A percentile compares a stretch with the other conserved stretches of the same genome.
These are phyloP conservation scores for Tragelaphus scriptus DNA, from an alignment of 2,113 vertebrate genomes.

Conservation along the genomic window DNA sequence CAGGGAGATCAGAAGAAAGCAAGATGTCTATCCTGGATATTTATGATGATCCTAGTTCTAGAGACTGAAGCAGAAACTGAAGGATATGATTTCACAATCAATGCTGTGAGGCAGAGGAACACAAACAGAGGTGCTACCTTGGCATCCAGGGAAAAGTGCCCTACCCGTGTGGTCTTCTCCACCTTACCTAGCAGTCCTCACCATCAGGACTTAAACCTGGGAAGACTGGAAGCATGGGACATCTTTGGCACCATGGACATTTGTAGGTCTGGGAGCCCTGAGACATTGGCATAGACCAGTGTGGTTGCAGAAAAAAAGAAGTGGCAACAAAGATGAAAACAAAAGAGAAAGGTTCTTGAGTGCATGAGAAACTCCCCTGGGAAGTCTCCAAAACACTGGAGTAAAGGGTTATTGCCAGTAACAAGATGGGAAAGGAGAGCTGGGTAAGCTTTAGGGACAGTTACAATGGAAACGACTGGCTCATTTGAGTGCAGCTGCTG, in stretches of 20 bases:
- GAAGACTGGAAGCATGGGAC: not conserved
- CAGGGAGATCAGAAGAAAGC: not conserved
- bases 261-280: not conserved
- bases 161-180: not conserved
- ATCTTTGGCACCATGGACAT: not conserved
- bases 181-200: not conserved
- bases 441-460: not conserved
- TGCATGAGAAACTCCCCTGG: not conserved
- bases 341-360: not conserved
- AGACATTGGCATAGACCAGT: not conserved
- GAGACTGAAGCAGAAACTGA: not conserved
- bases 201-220: not conserved
- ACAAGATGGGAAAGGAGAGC: not conserved
- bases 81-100: not conserved
- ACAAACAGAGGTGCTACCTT: not conserved
- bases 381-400: not conserved
- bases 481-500: not conserved
- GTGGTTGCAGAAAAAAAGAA: not conserved
- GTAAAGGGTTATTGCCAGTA: not conserved
- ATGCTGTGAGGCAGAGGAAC: not conserved
- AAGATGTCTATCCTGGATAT: not conserved
- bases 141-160: not conserved
- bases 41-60: not conserved
- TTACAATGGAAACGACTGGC: not conserved
- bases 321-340: not conserved